A percentile compares a stretch with the other conserved stretches of the same genome.
Conservation (phyloP, 2,888 invertebrate species). For the Drosophila emarginata region DNA sequence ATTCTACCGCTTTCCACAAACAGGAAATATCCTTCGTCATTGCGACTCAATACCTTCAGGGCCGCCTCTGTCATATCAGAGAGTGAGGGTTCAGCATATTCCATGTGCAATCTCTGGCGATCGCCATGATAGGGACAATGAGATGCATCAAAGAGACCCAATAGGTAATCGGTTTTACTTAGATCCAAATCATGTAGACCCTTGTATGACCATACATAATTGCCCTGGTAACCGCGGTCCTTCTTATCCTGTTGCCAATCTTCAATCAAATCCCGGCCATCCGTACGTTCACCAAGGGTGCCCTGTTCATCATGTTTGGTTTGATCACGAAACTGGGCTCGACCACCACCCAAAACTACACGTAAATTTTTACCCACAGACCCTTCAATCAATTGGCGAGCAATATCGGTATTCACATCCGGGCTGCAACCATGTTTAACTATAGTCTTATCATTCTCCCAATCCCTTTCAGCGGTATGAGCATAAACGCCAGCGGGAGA, state of each 20-base stretch:
- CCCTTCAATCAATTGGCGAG: conserved; percentile 87
- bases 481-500: conserved; percentile 89
- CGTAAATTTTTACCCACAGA: conserved; percentile 88
- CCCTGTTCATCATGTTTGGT: conserved; percentile 84
- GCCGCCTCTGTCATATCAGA: conserved; percentile 87
- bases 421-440: conserved; percentile 81
- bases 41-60: conserved; percentile 85
- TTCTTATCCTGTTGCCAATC: conserved; percentile 85
- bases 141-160: conserved; percentile 84
- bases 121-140: conserved; percentile 86
- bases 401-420: conserved; percentile 86
- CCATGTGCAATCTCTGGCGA: conserved; percentile 80
- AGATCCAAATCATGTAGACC: conserved; percentile 79
- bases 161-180: conserved; percentile 84
- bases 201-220: conserved; percentile 78
- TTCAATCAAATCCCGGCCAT: conserved; percentile 86
- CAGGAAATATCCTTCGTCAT: conserved; percentile 87
- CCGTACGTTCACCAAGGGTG: conserved; percentile 83
- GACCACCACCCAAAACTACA: conserved; percentile 83
- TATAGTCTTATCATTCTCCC: conserved; percentile 87
- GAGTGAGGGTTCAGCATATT: conserved; percentile 85
- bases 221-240: conserved; percentile 63
- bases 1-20: conserved; percentile 86
- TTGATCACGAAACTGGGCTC: conserved; percentile 69
- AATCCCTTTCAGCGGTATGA: conserved; percentile 86